Evolutionary conservation across 1,140 invertebrate species (phyloP).

Genomic region (Lasaia peninsularis): DNA sequence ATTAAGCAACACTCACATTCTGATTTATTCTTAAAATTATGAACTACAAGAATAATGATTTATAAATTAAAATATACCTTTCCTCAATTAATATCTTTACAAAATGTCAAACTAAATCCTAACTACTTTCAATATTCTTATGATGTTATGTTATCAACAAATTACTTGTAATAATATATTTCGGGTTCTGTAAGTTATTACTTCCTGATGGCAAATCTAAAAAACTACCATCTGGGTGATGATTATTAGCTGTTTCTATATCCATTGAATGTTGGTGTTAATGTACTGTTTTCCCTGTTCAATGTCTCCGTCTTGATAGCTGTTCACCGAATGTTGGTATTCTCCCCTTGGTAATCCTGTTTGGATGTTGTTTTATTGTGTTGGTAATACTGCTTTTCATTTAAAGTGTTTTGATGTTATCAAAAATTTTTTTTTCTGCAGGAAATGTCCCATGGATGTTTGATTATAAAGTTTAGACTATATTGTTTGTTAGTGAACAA

Average conservation of each 20-base stretch:
- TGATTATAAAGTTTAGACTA: neutral
- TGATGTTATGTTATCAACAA: neutral
- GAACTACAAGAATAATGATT: no score
- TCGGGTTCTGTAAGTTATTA: neutral
- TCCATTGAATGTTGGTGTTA: conserved; percentile 11
- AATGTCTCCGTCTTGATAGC: conserved; percentile 4
- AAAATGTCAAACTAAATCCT: no score
- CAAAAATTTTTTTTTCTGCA: neutral
- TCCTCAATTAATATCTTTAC: no score
- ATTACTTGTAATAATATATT: no score
- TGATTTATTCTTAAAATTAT: no score
- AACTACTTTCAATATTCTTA: neutral
- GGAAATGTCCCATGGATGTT: neutral
- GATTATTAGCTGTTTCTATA: neutral
- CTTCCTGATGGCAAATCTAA: conserved; percentile 9
- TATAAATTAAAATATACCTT: no score
- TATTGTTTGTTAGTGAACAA: neutral
- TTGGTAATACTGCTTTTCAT: neutral
- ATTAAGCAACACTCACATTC: no score
- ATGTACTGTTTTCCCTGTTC: conserved; percentile 3
- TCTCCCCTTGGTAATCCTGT: neutral
- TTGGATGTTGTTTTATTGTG: conserved; percentile 9
- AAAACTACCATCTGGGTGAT: neutral
- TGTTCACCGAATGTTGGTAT: conserved; percentile 4
- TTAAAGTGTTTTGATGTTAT: neutral